Evolutionary conservation across 2,888 invertebrate species (phyloP), one percentile per base, ranked within the genome.

Genomic region (Subacronicta megacephala): DNA sequence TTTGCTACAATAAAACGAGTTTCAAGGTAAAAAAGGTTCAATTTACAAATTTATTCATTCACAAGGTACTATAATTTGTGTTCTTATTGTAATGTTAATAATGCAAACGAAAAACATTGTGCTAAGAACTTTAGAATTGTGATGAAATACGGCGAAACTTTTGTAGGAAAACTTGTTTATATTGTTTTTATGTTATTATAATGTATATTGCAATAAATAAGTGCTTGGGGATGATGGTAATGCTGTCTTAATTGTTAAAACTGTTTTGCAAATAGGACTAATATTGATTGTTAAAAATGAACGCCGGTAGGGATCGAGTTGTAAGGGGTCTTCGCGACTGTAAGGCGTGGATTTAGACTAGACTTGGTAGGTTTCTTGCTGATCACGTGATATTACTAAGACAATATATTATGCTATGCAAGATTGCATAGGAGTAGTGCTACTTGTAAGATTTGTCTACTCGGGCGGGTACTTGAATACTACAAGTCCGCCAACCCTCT

Each of bases 81-180:
- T 54, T 38, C 18, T 46, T 42, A 63, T 72, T 75, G 61, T 62
- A 18, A 66, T 75, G 53, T 17, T 60, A 70, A 74, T 69, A 50
- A 54, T 26, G 45, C 56, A 37, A 57, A 47, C 38, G 42, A 49
- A 62, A 53, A 56, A 57, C 57, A 54, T 61, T 61, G 61, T 61
- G 40, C 42, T 41, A 36, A 47, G 46, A 61, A 59, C 41, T 56
- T 54, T 42, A 41, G 5, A 29, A 58, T 43, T 47, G 45, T 44
- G 7, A 57, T 58, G 23, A 64, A 58, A 58, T 62, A 61, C 41
- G 51, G 46, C 26, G 12, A 49, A 61, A 59, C 26, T 65, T 64
- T 47, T 40, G 55, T 35, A 40, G 37, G 37, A 43, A 64, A 13
- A 54, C 45, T 23, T 36, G 66, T 58, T 64, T 59, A 55, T 17